Evolutionary conservation across 2,888 invertebrate species (phyloP).

Genomic region (Lithophane leautieri): DNA sequence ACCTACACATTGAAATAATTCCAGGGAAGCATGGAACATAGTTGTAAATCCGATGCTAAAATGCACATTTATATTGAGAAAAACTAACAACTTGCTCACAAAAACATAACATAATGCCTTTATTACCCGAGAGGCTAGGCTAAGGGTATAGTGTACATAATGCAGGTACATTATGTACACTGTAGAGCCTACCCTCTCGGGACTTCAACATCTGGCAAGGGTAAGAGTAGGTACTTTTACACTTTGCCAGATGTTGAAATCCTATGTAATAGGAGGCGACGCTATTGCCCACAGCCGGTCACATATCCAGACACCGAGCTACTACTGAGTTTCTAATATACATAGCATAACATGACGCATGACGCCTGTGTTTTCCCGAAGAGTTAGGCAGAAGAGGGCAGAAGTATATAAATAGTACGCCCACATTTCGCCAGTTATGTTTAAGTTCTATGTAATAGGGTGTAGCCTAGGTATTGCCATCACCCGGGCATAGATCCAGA

Average conservation of each 20-base stretch:
- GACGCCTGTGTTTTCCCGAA: neutral
- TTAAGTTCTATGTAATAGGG: no score
- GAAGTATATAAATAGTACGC: no score
- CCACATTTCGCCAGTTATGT: neutral
- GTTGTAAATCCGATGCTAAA: conserved; percentile 10
- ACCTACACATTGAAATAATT: conserved; percentile 33
- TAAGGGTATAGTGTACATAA: neutral
- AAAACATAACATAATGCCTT: neutral
- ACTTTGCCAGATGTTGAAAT: neutral
- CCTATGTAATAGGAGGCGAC: neutral
- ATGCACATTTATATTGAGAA: neutral
- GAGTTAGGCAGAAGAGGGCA: neutral
- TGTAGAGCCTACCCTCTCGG: no score
- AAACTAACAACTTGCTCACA: neutral
- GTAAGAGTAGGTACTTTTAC: no score
- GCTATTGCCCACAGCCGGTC: neutral
- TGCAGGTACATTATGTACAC: no score
- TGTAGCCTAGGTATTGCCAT: neutral
- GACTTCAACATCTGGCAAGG: no score
- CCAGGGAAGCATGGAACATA: conserved; percentile 3
- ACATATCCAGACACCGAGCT: neutral
- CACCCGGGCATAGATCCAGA: no score
- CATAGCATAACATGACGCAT: neutral
- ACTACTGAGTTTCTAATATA: neutral
- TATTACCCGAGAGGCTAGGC: neutral